These are phyloP conservation scores for Dynastes grantii DNA, from an alignment of 2,888 invertebrate genomes.

Conservation along the genomic window DNA sequence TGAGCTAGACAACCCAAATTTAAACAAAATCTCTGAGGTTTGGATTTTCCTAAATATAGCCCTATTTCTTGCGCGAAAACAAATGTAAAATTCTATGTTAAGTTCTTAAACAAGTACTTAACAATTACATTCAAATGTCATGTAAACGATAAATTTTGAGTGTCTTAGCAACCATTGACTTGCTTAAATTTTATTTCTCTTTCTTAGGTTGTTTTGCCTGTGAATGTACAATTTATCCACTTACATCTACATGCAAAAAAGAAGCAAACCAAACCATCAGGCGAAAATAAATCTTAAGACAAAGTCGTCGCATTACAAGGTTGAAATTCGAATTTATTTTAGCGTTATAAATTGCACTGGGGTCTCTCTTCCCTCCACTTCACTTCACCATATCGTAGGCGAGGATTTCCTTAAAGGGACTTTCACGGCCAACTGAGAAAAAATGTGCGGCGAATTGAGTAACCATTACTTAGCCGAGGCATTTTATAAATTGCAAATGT, in stretches of 20 bases:
- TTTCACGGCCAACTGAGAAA: background rate
- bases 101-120: no score
- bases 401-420: no score
- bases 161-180: background rate
- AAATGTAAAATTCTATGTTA: no score
- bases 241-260: background rate
- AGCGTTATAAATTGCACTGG: constrained; percentile 32
- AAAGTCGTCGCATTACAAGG: constrained; percentile 13
- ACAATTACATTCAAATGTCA: background rate
- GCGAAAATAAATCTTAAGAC: constrained; percentile 28
- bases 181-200: background rate
- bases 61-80: no score
- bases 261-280: no score
- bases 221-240: background rate
- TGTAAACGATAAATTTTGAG: background rate
- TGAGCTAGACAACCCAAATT: no score
- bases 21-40: no score
- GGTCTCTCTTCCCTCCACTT: background rate
- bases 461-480: constrained; percentile 26
- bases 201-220: background rate
- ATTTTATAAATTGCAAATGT: constrained; percentile 54
- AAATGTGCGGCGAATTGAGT: constrained; percentile 20
- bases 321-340: constrained; percentile 45
- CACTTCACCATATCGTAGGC: background rate
- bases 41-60: no score